Evolutionary conservation across 2,113 vertebrate genomes (phyloP), one percentile per base, ranked within the genome.

Genomic region (Sorex araneus): DNA sequence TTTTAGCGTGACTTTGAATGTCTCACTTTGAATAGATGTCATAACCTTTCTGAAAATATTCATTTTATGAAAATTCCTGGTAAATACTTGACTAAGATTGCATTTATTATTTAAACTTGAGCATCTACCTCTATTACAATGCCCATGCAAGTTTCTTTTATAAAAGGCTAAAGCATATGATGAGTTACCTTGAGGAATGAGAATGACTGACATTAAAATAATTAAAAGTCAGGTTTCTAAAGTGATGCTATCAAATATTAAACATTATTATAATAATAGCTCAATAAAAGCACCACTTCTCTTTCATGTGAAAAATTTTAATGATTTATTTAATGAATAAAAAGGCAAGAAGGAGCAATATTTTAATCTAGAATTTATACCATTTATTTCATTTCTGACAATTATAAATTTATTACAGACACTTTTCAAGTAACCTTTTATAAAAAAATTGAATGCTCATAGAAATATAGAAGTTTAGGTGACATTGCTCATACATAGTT

Each of bases 201-300:
- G 34, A 32, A 89, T 71, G 71, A 75, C 27, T 93, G 69, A 92
- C 88, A 96, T 85, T 75, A 97, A 94, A 94, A 96, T 94, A 96
- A 96, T 97, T 97, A 90, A 91, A 96, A 96, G 6, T 25, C 60
- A 45, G 12, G 69, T 67, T 96, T 93, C 78, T 90, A 70, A 63
- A 90, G 80, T 18, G 5, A 96, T 80, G 27, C 94, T 95, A 96
- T 95, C 96, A 97, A 95, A 96, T 97, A 95, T 96, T 95, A 93
- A 89, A 79, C 71, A 74, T 96, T 94, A 67, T 81, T 94, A 67
- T 81, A 94, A 77, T 90, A 96, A 95, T 63, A 95, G 66, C 78
- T 94, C 94, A 97, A 92, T 90, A 90, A 97, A 91, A 1, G 74
- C 76, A 2, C 6, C 66, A 45, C 3, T 67, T 97, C 79, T 63